These are phyloP conservation scores for Anolis carolinensis DNA, from an alignment of 2,113 vertebrate genomes.

Conservation along the genomic window DNA sequence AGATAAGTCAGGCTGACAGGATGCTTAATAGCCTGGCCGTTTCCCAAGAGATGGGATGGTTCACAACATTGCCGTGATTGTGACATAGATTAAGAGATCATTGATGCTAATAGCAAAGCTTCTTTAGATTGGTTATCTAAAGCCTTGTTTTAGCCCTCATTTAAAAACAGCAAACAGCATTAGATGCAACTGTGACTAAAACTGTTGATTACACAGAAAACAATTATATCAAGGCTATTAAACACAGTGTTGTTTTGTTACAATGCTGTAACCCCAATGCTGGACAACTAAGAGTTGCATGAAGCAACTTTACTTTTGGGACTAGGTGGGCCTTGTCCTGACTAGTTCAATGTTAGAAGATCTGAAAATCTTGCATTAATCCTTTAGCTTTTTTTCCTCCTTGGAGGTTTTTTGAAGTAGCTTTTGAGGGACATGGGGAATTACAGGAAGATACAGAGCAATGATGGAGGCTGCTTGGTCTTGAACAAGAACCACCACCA, in stretches of 20 bases:
- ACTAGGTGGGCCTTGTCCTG: background rate
- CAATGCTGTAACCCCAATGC: background rate
- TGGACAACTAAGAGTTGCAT: background rate
- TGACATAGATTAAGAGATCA: slow-evolving; percentile 26
- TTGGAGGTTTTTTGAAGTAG: too few species aligned
- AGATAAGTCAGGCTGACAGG: slow-evolving; percentile 13
- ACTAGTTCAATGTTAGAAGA: background rate
- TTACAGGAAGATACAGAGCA: too few species aligned
- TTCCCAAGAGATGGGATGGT: background rate
- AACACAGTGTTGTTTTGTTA: background rate
- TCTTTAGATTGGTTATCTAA: background rate
- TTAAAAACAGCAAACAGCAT: background rate
- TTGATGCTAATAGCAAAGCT: background rate
- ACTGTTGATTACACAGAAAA: background rate
- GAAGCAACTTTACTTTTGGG: background rate
- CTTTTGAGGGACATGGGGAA: too few species aligned
- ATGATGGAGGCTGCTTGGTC: too few species aligned
- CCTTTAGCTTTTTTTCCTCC: background rate
- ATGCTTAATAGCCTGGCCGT: background rate
- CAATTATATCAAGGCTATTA: background rate
- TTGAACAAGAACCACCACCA: too few species aligned
- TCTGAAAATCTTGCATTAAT: background rate
- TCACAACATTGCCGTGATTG: slow-evolving; percentile 20
- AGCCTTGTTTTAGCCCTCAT: background rate
- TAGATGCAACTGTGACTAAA: background rate